Evolutionary conservation across 2,888 invertebrate species (phyloP), one percentile per base, ranked within the genome.

Genomic region (Euphydryas editha): DNA sequence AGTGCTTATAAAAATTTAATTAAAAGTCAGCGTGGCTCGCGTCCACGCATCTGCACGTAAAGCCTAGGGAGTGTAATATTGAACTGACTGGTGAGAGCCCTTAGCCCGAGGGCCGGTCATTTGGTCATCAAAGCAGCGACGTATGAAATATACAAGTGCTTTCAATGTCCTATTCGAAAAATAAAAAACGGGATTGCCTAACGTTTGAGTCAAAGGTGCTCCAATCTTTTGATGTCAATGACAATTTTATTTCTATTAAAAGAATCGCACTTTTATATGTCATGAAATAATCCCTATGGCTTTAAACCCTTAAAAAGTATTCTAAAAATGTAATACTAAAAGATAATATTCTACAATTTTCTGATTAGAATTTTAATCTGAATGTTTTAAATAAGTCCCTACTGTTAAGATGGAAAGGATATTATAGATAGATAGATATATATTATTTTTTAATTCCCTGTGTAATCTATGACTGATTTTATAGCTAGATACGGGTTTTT

Each of bases 101-200:
- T 78, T 79, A 74, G 67, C 67, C 72, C 55, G 68, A 80, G 81
- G 68, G 74, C 74, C 78, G 77, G 78, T 81, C 81, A 79, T 81
- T 80, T 79, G 78, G 76, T 75, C 79, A 73, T 78, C 81, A 79
- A 79, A 80, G 81, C 73, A 74, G 75, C 74, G 75, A 76, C 77
- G 72, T 71, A 75, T 68, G 73, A 73, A 73, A 70, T 71, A 73
- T 73, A 73, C 70, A 72, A 77, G 75, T 73, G 74, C 73, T 73
- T 73, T 74, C 67, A 65, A 75, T 76, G 74, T 77, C 71, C 70
- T 64, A 71, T 70, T 69, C 65, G 69, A 67, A 67, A 70, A 61
- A 67, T 62, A 62, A 69, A 39, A 69, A 76, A 78, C 78, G 71
- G 61, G 65, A 76, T 75, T 72, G 70, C 68, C 73, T 68, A 68